Base-by-base conservation (phyloP, 2,113 vertebrate genomes). In the Tragelaphus buxtoni region DNA sequence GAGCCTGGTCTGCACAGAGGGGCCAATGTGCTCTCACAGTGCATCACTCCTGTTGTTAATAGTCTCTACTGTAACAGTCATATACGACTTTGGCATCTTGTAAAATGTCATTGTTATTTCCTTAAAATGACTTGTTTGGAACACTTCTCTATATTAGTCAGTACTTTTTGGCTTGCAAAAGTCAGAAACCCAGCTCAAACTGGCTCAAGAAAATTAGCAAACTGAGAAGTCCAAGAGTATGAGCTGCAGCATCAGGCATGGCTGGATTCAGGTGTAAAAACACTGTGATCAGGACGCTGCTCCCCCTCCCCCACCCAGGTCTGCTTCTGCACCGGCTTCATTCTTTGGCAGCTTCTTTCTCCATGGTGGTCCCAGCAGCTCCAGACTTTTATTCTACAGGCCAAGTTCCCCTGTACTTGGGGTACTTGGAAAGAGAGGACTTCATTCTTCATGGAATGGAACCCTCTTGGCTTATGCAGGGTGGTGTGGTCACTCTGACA, bases 31-130 rank as follows among this genome's bases (percentile, higher is more conserved):
- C 35, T 49, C 39, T 81, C 28, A n/a, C 0, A 3, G 14, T 9
- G 11, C 20, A 35, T 51, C 45, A 47, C 47, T 53, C 20, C 69
- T 87, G 7, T 28, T 74, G 4, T 17, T 65, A 72, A 77, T 60
- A 45, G 22, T 72, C 35, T 93, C 61, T 61, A 32, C 22, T 10
- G 1, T 58, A 79, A 74, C 24, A 28, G 9, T 76, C 32, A 47
- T 60, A 55, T 30, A 32, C 9, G 56, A 91, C 17, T 58, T 86
- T 10, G n/a, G 61, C 51, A 86, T 82, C 83, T 89, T 80, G 12
- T 76, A 65, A 96, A 94, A 83, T 84, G 61, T 87, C 30, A 58
- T 60, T 22, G 13, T 89, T 90, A 82, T 81, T 85, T 96, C 77
- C 58, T 79, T 79, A 92, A 95, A 92, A 79, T 8, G 30, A 83